Evolutionary conservation across 2,888 invertebrate species (phyloP).

Genomic region (Petrolisthes manimaculis): DNA sequence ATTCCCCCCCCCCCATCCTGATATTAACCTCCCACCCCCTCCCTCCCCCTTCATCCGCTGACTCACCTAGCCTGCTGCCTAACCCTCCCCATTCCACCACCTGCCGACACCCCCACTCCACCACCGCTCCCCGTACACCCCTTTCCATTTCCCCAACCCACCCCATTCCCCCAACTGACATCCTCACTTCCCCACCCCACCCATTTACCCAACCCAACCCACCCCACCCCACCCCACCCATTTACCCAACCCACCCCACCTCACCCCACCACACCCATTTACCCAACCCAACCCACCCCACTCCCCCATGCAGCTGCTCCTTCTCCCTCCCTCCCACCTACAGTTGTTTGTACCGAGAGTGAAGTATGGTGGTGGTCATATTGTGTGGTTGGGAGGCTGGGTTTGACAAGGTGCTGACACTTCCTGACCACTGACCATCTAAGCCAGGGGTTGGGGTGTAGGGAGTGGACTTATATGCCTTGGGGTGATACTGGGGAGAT

Average conservation of each 20-base stretch:
- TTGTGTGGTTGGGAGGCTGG: background rate
- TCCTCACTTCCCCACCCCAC: background rate
- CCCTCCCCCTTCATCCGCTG: background rate
- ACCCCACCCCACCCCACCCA: background rate
- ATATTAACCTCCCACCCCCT: background rate
- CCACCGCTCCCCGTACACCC: background rate
- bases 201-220: background rate
- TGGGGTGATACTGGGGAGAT: no score
- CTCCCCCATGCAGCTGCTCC: background rate
- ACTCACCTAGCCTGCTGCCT: no score
- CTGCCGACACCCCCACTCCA: conserved; percentile 75
- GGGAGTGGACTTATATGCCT: no score
- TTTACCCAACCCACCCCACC: background rate
- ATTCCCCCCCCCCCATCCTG: background rate
- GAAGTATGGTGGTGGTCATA: background rate
- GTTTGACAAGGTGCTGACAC: no score
- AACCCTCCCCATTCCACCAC: background rate
- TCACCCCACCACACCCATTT: background rate
- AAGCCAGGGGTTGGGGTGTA: no score
- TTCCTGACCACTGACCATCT: no score
- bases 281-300: background rate
- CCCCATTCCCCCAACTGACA: background rate
- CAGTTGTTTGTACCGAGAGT: background rate
- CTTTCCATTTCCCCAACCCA: background rate
- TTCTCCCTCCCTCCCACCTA: background rate